Conservation (phyloP, 2,888 invertebrate genomes). For the Drosophila demipolita region DNA sequence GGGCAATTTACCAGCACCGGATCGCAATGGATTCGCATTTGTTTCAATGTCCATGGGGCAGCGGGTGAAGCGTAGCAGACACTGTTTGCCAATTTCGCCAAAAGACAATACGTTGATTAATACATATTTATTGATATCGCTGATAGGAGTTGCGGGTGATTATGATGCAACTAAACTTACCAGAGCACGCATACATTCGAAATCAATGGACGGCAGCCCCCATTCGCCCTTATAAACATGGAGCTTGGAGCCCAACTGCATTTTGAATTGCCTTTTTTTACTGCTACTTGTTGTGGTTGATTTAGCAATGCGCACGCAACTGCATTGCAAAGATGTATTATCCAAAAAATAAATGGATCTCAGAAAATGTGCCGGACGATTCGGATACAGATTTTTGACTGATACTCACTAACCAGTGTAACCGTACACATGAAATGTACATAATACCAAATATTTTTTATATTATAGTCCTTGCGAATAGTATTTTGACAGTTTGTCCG, state of each 20-base stretch:
- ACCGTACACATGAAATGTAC: conserved; percentile 6
- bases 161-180: conserved; percentile 86
- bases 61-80: conserved; percentile 90
- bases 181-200: conserved; percentile 92
- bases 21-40: conserved; percentile 89
- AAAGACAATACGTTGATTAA: conserved; percentile 32
- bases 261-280: conserved; percentile 41
- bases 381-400: conserved; percentile 35
- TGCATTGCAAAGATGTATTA: conserved; percentile 42
- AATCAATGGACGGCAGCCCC: conserved; percentile 94
- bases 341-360: conserved; percentile 47
- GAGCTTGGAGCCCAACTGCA: conserved; percentile 86
- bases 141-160: conserved; percentile 41
- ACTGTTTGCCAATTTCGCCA: conserved; percentile 84
- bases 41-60: conserved; percentile 90
- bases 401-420: conserved; percentile 29
- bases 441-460: not conserved
- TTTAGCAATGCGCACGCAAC: conserved; percentile 25
- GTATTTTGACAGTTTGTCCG: not conserved
- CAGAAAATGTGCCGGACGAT: conserved; percentile 47
- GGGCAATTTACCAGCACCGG: conserved; percentile 90
- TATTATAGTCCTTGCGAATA: not conserved
- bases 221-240: conserved; percentile 95
- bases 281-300: conserved; percentile 6
- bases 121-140: conserved; percentile 51